Percentiles rank a stretch among this genome's conserved stretches.
Evolutionary conservation across 2,113 vertebrate species (phyloP).

Genomic region (Thermophis baileyi): DNA sequence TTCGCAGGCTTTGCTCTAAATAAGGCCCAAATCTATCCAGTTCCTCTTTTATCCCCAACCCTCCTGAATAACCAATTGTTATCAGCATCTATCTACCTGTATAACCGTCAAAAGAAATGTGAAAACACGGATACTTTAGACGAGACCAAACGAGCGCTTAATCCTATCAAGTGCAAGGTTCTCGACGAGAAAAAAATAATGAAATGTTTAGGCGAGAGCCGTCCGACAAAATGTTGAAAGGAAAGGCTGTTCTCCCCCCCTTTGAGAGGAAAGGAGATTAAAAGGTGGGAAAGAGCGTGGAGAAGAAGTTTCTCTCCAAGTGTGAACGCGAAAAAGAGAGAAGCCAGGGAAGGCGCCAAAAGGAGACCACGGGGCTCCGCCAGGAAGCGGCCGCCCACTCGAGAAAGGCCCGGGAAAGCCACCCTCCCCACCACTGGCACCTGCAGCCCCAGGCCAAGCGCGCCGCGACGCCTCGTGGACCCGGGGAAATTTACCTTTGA

Average conservation of each 20-base stretch:
- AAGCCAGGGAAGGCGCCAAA: background rate
- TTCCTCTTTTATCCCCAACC: background rate
- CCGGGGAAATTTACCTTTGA: conserved; percentile 78
- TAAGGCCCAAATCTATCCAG: background rate
- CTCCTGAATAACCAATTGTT: accelerated
- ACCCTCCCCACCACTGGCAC: conserved; percentile 25
- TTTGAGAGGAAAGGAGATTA: background rate
- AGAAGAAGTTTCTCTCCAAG: background rate
- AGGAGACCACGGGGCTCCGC: background rate
- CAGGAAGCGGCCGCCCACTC: background rate
- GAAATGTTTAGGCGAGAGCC: accelerated
- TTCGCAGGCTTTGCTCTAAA: background rate
- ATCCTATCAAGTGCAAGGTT: background rate
- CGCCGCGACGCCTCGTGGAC: background rate
- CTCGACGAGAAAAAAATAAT: conserved; percentile 1
- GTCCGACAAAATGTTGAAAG: accelerated
- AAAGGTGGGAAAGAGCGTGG: background rate
- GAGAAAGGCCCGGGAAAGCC: background rate
- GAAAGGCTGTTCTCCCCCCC: background rate
- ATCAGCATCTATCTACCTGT: accelerated
- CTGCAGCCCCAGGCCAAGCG: conserved; percentile 33
- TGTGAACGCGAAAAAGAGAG: background rate
- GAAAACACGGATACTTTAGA: background rate
- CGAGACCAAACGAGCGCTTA: background rate
- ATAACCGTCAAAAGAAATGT: accelerated